Percentiles rank a stretch among this genome's conserved stretches.
These are phyloP conservation scores for Prunella strophiata DNA, from an alignment of 2,797 vertebrate genomes.

Conservation along the genomic window DNA sequence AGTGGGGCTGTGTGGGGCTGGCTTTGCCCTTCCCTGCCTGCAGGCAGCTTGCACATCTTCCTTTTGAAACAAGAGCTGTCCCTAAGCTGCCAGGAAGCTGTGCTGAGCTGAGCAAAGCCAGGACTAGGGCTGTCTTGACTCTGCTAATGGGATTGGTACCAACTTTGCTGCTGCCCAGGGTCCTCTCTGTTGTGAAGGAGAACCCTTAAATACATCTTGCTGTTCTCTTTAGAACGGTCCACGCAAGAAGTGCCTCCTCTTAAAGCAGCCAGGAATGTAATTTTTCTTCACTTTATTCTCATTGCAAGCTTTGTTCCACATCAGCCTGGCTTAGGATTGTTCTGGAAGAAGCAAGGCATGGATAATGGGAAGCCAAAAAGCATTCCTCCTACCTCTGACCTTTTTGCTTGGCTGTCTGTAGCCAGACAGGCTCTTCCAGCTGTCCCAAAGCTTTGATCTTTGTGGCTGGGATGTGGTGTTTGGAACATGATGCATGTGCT, in stretches of 20 bases:
- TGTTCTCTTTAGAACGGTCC: neutral
- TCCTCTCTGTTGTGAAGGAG: neutral
- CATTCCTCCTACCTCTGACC: constrained; percentile 12
- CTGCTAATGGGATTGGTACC: neutral
- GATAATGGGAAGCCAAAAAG: neutral
- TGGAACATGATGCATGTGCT: neutral
- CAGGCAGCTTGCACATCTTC: neutral
- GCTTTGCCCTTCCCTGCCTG: accelerated
- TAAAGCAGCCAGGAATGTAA: neutral
- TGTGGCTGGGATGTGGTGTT: neutral
- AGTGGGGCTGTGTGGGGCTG: constrained; percentile 72
- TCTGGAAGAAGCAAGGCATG: neutral
- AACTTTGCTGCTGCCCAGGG: neutral
- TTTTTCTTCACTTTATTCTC: neutral
- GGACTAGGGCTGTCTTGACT: neutral
- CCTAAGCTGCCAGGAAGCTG: neutral
- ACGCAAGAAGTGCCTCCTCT: neutral
- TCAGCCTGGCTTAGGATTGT: neutral
- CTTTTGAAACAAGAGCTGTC: neutral
- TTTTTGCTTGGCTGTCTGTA: neutral
- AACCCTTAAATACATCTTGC: neutral
- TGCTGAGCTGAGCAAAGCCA: neutral
- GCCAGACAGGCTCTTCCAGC: neutral
- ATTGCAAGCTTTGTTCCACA: neutral
- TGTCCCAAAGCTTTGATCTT: constrained; percentile 19